Base-by-base conservation (phyloP, 1,140 invertebrate genomes). In the Rhizoglyphus robini region DNA sequence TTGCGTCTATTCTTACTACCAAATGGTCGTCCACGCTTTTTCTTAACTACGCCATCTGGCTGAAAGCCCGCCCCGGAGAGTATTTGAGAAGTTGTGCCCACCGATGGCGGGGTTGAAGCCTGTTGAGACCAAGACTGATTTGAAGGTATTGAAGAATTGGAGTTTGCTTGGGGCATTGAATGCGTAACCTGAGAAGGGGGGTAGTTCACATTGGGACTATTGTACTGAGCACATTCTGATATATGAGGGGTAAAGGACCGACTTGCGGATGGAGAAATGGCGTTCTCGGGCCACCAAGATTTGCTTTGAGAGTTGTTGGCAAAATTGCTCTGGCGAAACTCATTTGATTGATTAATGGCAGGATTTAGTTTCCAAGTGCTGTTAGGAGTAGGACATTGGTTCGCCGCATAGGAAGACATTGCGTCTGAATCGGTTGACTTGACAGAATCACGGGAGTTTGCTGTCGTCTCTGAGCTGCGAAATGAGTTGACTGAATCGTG, bases 1-100 rank as follows among this genome's bases (percentile, higher is more conserved):
- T 70, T 72, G 3, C 71, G 71, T 29, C 72, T 72, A 59, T 73
- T 73, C 59, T 73, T 73, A 64, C 72, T 73, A 3, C 72, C 72
- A 25, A 71, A 69, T 2, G 72, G 72, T 13, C 72, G 63, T 15
- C 72, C 72, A 2, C 72, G 65, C 48, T 73, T 73, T 41, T 71
- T 72, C 64, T 71, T 69, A 15, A 54, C 51, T 27, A 54, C n/a
- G 27, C 32, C 58, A 20, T 34, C 38, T 27, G n/a, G 58, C n/a
- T 15, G 67, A 27, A 5, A 63, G n/a, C 46, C 58, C 8, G 30
- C 51, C 32, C 63, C 20, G 8, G 29, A 27, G 47, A 13, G 4
- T 11, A 48, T 57, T 49, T 47, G 41, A 34, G 63, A 3, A 31
- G 46, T 3, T 27, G 46, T 29, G 15, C 18, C n/a, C 27, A n/a